A percentile compares a stretch with the other conserved stretches of the same genome.
phyloP scores from a whole-genome alignment of 2,888 invertebrate species.

The Harpalus rubripes region DNA sequence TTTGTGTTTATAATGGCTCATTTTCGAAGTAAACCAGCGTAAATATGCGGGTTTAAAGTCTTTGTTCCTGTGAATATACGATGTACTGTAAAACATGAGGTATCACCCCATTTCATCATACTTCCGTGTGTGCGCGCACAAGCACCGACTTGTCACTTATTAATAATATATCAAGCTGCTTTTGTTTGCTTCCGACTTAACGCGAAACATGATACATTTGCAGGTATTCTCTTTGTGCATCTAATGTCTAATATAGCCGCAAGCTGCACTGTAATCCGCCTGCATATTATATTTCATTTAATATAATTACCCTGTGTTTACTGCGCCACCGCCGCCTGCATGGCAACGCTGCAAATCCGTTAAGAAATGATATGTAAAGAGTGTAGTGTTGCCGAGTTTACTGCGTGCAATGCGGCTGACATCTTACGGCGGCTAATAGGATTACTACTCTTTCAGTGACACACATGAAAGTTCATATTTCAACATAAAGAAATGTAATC shows the following conservation, averaged over 20 bases:
- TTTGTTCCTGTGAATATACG: neutral
- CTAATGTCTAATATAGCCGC: constrained; percentile 41
- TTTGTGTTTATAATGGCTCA: too few relatives aligned
- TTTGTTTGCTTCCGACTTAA: constrained; percentile 53
- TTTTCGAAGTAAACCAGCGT: neutral
- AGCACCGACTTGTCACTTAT: constrained; percentile 38
- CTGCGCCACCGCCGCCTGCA: constrained; percentile 13
- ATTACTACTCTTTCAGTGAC: constrained; percentile 15
- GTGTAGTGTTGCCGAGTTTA: constrained; percentile 17
- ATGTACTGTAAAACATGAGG: neutral
- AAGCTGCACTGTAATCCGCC: constrained; percentile 37
- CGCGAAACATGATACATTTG: constrained; percentile 36
- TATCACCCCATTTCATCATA: neutral
- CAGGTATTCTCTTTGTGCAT: constrained; percentile 56
- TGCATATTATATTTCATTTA: constrained; percentile 57
- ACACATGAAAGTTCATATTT: constrained; percentile 16
- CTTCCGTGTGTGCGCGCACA: constrained; percentile 9
- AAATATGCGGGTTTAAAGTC: neutral
- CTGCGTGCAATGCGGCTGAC: neutral
- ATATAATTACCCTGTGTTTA: constrained; percentile 48
- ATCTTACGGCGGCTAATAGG: constrained; percentile 35
- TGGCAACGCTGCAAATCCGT: constrained; percentile 24
- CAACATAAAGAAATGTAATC: neutral
- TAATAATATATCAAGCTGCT: constrained; percentile 50
- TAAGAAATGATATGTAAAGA: constrained; percentile 50